These are phyloP conservation scores for Plebejus melissa DNA, from an alignment of 2,888 invertebrate species.

Conservation along the genomic window DNA sequence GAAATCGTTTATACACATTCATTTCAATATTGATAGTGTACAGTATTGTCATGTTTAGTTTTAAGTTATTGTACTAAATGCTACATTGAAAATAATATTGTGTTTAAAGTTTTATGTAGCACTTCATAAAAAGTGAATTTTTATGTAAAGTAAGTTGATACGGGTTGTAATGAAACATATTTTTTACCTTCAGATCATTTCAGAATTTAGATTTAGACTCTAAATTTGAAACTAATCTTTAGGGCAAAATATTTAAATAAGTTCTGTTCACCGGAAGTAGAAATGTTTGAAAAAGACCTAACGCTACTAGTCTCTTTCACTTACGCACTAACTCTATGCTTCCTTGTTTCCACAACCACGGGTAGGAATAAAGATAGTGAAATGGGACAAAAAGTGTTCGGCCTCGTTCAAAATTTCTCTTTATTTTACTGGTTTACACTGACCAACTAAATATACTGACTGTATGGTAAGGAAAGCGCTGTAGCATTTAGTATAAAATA, in stretches of 20 bases:
- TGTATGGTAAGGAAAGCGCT: not conserved
- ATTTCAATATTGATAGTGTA: not conserved
- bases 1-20: not conserved
- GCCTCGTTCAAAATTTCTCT: not conserved
- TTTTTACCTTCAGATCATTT: not conserved
- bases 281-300: not conserved
- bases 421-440: not conserved
- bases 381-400: too few relatives aligned
- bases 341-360: too few relatives aligned
- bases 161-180: not conserved
- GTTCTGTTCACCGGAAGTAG: too few relatives aligned
- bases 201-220: not conserved
- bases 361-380: too few relatives aligned
- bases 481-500: constrained; percentile 19
- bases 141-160: not conserved
- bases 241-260: not conserved
- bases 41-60: constrained; percentile 20
- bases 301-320: not conserved
- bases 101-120: not conserved
- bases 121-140: not conserved
- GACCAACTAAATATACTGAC: not conserved
- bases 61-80: constrained; percentile 21
- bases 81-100: not conserved
- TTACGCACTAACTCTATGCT: too few relatives aligned
- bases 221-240: not conserved